A percentile compares a stretch with the other conserved stretches of the same genome.
Evolutionary conservation across 2,888 invertebrate genomes (phyloP).

Genomic region (Nemotelus pantherinus): DNA sequence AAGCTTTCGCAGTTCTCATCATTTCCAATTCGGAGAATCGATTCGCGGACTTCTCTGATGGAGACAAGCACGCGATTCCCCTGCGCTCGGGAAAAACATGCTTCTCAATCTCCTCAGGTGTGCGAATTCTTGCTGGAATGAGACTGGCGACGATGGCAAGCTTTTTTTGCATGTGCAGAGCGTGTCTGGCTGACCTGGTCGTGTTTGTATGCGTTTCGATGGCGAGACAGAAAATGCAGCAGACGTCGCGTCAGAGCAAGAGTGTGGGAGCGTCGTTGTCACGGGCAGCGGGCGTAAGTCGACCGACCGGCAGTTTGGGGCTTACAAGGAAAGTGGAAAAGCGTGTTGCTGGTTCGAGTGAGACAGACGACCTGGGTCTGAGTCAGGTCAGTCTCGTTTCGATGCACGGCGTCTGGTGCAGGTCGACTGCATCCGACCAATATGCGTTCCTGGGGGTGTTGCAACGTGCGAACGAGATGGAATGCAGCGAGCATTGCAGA

Average conservation of each 20-base stretch:
- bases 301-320: neutral
- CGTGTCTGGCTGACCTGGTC: slow-evolving; percentile 26
- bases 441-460: slow-evolving; percentile 42
- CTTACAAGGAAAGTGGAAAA: slow-evolving; percentile 8
- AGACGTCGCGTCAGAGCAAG: slow-evolving; percentile 7
- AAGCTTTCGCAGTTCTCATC: neutral
- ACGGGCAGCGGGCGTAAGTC: neutral
- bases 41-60: neutral
- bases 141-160: neutral
- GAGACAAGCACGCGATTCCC: neutral
- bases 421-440: slow-evolving; percentile 21
- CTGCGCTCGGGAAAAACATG: neutral
- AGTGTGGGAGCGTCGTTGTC: neutral
- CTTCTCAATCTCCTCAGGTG: neutral
- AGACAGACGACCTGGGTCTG: neutral
- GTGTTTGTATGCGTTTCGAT: slow-evolving; percentile 39
- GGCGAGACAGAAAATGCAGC: slow-evolving; percentile 36
- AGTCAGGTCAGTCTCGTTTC: slow-evolving; percentile 21
- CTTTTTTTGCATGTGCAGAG: slow-evolving; percentile 41
- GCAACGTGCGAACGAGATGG: slow-evolving; percentile 37
- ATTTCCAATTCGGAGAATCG: neutral
- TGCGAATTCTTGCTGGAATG: neutral
- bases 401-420: slow-evolving; percentile 14
- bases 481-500: neutral
- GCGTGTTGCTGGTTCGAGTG: neutral